phyloP scores from a whole-genome alignment of 1,140 invertebrate species.

The Hormaphis cornu region DNA sequence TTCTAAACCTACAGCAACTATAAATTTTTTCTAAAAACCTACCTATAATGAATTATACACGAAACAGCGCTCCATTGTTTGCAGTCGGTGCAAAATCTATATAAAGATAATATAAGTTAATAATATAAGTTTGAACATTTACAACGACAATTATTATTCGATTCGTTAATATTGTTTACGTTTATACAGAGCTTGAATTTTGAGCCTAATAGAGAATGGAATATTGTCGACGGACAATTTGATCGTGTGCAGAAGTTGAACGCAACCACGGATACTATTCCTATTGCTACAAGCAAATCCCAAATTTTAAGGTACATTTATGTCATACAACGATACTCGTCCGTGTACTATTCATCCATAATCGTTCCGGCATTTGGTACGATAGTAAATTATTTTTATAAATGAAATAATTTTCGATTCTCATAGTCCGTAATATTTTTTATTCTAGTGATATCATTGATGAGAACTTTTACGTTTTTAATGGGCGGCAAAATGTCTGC shows the following conservation, averaged over 20 bases:
- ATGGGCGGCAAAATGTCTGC: neutral
- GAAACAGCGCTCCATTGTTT: too few relatives aligned
- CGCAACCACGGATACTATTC: neutral
- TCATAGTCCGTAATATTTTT: neutral
- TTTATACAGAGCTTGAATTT: neutral
- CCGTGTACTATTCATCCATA: conserved; percentile 14
- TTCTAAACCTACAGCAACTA: too few relatives aligned
- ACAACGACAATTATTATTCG: neutral
- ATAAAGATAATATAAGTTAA: too few relatives aligned
- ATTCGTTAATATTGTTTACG: neutral
- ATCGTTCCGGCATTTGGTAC: conserved; percentile 3
- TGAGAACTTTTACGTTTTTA: conserved; percentile 13
- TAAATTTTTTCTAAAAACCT: too few relatives aligned
- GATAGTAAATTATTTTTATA: too few relatives aligned
- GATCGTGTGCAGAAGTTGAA: neutral
- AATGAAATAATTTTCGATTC: too few relatives aligned
- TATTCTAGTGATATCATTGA: conserved; percentile 18
- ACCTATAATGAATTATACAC: too few relatives aligned
- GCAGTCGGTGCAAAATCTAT: too few relatives aligned
- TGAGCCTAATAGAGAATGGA: neutral
- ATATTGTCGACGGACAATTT: too few relatives aligned
- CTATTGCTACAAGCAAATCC: too few relatives aligned
- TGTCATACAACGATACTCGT: neutral
- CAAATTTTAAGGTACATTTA: neutral
- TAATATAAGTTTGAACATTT: too few relatives aligned